Conservation (phyloP, 2,888 invertebrate species). For the Agonopterix arenella region DNA sequence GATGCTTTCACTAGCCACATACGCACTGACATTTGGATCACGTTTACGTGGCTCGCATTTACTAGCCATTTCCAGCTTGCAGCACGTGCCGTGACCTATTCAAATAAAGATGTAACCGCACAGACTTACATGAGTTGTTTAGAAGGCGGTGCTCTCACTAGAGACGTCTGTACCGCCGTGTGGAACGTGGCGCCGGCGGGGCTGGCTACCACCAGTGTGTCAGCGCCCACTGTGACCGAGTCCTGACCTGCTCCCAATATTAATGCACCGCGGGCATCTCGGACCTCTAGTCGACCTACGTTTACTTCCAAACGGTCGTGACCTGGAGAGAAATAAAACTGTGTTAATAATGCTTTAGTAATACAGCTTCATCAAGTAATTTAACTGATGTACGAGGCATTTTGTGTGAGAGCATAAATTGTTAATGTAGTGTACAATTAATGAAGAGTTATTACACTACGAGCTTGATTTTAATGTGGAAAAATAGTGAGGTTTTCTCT, state of each 20-base stretch:
- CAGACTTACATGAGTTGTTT: conserved; percentile 86
- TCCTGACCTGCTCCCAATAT: conserved; percentile 88
- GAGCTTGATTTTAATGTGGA: too few relatives aligned
- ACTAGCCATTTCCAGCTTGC: too few relatives aligned
- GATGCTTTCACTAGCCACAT: too few relatives aligned
- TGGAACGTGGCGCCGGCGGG: conserved; percentile 90
- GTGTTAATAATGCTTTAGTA: too few relatives aligned
- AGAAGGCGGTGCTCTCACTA: conserved; percentile 89
- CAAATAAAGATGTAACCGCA: too few relatives aligned
- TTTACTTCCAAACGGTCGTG: conserved; percentile 90
- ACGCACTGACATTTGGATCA: too few relatives aligned
- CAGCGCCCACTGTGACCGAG: conserved; percentile 89
- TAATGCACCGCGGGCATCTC: conserved; percentile 85
- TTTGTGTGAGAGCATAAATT: not conserved
- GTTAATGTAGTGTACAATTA: too few relatives aligned
- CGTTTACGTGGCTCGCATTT: too few relatives aligned
- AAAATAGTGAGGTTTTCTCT: too few relatives aligned
- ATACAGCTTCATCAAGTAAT: not conserved
- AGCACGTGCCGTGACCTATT: too few relatives aligned
- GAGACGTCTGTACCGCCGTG: conserved; percentile 90
- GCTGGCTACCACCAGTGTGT: conserved; percentile 86
- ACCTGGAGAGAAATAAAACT: conserved; percentile 62
- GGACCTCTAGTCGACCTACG: conserved; percentile 86
- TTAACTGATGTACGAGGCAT: not conserved
- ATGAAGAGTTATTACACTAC: too few relatives aligned